These are phyloP conservation scores for Dendronephthya gigantea DNA, from an alignment of 64 coral and sea anemone species.

Conservation along the genomic window DNA sequence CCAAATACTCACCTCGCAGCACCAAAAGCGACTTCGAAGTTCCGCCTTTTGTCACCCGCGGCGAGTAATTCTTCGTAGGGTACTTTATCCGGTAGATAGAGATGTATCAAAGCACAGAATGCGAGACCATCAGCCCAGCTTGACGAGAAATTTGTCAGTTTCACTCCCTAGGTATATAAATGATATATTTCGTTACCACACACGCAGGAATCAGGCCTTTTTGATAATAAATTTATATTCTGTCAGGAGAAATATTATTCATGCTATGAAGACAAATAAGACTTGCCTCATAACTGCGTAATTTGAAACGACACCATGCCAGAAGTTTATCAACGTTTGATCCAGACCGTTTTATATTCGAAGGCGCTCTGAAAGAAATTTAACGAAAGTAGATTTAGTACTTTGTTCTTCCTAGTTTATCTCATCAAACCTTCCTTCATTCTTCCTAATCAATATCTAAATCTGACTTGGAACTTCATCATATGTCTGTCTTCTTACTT, in stretches of 20 bases:
- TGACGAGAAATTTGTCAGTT: constrained; percentile 78
- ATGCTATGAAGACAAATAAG: not conserved
- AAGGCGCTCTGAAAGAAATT: not conserved
- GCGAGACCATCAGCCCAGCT: constrained; percentile 85
- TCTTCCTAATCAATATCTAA: too few species aligned
- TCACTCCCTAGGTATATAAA: constrained; percentile 46
- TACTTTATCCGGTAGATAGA: constrained; percentile 69
- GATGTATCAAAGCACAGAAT: constrained; percentile 82
- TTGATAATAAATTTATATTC: too few species aligned
- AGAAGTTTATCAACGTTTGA: constrained; percentile 41
- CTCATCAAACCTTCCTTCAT: not conserved
- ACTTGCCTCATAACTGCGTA: constrained; percentile 46
- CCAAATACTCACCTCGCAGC: constrained; percentile 64
- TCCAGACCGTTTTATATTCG: not conserved
- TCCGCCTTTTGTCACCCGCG: constrained; percentile 50
- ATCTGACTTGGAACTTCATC: too few species aligned
- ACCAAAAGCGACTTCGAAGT: constrained; percentile 78
- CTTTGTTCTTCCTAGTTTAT: not conserved
- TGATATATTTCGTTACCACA: too few species aligned
- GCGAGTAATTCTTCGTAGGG: constrained; percentile 66
- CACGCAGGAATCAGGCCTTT: too few species aligned
- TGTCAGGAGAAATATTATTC: too few species aligned
- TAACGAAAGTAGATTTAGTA: not conserved
- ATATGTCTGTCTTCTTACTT: not conserved
- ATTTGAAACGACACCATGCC: constrained; percentile 60